Base-by-base conservation (phyloP, 2,888 invertebrate species). In the Branchellion lobata region DNA sequence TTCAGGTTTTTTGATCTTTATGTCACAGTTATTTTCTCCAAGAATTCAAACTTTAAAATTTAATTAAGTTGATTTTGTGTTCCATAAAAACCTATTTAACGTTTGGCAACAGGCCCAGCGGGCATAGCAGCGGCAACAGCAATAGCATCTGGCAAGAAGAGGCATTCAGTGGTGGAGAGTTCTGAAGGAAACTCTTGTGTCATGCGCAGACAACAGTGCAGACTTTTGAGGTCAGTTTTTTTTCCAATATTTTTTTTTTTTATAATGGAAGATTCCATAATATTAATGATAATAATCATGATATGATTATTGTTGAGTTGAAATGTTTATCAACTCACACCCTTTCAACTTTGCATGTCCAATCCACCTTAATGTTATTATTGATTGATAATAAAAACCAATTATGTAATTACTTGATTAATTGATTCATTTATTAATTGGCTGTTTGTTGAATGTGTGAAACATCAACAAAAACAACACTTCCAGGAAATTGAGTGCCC, bases 131-230 rank as follows among this genome's bases (percentile, higher is more conserved):
- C 96, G 1, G 96, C 96, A 1, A 96, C 96, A 68, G 96, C 96
- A 68, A 96, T 96, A 84, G 94, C 94, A 31, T 95, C 96, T 1
- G 94, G 84, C 21, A 96, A 96, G 88, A 96, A 96, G 87, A 91
- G 95, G 85, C 96, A 96, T 89, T 90, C 96, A 84, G 24, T 57
- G n/a, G 95, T 95, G 61, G 96, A 96, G 89, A 93, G 94, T 80
- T 96, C 96, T 88, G 96, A 97, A 89, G 96, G 96, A 78, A 96
- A 96, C 90, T 96, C 96, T 1, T 96, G 96, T 57, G 95, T 96
- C 83, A 90, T 96, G 85, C 96, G 96, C 88, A 90, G 96, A 78
- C 96, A 96, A 88, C 96, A 96, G 88, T 96, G 96, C 86, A 91
- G 96, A 85, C 89, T 97, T 82, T 89, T 96, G 53, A 85, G 87